phyloP scores from a whole-genome alignment of 1,140 invertebrate species.

The Drosophila melanica region DNA sequence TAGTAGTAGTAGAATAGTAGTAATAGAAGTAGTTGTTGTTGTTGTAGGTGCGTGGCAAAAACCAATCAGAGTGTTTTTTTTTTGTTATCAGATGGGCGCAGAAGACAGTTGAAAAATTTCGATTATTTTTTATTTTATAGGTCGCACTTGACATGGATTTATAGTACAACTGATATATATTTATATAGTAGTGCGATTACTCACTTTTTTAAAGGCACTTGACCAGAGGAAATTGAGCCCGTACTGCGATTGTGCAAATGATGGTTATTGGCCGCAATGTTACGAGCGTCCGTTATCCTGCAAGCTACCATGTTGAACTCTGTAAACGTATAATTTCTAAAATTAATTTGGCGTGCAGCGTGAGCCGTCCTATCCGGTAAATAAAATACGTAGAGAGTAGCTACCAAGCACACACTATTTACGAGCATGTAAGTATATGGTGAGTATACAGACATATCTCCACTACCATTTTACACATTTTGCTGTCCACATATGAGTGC shows the following conservation, averaged over 20 bases:
- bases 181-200: slow-evolving; percentile 80
- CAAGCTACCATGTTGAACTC: slow-evolving; percentile 99
- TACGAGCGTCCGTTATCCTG: slow-evolving; percentile 95
- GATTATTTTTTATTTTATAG: slow-evolving; percentile 26
- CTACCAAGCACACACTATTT: slow-evolving; percentile 72
- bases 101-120: slow-evolving; percentile 39
- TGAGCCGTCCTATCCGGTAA: slow-evolving; percentile 83
- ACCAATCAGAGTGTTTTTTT: slow-evolving; percentile 54
- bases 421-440: slow-evolving; percentile 44
- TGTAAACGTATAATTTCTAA: slow-evolving; percentile 90
- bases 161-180: neutral
- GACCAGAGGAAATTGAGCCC: slow-evolving; percentile 89
- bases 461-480: slow-evolving; percentile 52
- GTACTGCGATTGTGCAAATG: slow-evolving; percentile 85
- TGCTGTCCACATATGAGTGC: slow-evolving; percentile 58
- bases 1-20: slow-evolving; percentile 13
- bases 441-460: slow-evolving; percentile 17
- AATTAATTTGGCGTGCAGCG: slow-evolving; percentile 86
- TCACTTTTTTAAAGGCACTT: slow-evolving; percentile 99
- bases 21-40: slow-evolving; percentile 32
- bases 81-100: slow-evolving; percentile 25
- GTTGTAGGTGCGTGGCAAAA: slow-evolving; percentile 48
- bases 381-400: slow-evolving; percentile 73
- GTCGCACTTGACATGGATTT: neutral
- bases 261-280: slow-evolving; percentile 89